A percentile compares a stretch with the other conserved stretches of the same genome.
These are phyloP conservation scores for Manis javanica DNA, from an alignment of 2,797 vertebrate species.

Conservation along the genomic window DNA sequence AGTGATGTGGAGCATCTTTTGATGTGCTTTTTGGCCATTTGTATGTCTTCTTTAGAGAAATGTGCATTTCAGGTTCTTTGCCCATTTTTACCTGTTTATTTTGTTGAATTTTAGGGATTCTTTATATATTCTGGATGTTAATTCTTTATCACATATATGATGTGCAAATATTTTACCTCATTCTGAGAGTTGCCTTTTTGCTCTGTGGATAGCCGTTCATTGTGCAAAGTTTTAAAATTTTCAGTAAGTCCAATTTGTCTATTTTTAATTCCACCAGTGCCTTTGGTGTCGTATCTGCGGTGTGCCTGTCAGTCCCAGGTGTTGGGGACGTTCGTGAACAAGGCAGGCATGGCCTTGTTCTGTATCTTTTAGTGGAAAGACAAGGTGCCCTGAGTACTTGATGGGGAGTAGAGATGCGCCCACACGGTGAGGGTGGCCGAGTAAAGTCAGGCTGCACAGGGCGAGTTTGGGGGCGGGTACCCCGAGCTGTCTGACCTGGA, in stretches of 20 bases:
- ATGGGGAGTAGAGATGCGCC: fast-evolving
- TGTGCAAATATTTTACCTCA: not conserved
- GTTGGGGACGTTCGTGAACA: not conserved
- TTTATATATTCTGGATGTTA: not conserved
- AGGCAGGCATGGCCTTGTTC: not conserved
- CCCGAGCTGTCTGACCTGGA: not conserved
- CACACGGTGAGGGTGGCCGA: no score
- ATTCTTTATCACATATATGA: not conserved
- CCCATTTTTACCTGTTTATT: not conserved
- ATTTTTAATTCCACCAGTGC: not conserved
- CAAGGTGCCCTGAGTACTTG: not conserved
- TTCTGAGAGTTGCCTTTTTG: not conserved
- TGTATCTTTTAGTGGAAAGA: not conserved
- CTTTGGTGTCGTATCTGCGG: not conserved
- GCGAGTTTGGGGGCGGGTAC: fast-evolving
- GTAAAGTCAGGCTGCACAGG: not conserved
- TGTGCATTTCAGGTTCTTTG: not conserved
- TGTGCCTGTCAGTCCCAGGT: not conserved
- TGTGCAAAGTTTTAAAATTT: not conserved
- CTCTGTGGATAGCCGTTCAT: no score
- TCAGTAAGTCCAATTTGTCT: no score
- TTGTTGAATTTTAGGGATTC: no score
- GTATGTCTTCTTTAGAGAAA: not conserved
- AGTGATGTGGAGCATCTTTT: not conserved
- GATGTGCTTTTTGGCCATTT: not conserved